phyloP scores from a whole-genome alignment of 35 echinoderm and acorn worm species.

The Nesometra sesokonis region DNA sequence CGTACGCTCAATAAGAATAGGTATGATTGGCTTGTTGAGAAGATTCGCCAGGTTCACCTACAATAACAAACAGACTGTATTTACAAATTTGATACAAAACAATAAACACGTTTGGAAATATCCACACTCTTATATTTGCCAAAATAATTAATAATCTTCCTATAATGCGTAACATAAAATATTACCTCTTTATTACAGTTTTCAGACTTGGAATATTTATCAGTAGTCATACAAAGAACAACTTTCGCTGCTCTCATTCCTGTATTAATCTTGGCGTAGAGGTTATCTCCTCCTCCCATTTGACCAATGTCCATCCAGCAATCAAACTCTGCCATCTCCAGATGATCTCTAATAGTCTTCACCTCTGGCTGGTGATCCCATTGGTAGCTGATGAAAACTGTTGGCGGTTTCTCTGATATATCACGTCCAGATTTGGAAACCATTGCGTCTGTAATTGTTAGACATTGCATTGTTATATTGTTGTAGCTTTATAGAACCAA shows the following conservation, averaged over 20 bases:
- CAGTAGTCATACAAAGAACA: conserved; percentile 84
- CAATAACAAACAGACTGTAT: neutral
- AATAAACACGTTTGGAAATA: neutral
- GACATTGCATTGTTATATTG: too few species aligned
- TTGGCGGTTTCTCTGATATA: conserved; percentile 43
- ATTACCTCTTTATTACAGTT: conserved; percentile 95
- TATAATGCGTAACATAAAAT: too few species aligned
- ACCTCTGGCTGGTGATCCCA: conserved; percentile 75
- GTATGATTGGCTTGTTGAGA: conserved; percentile 97
- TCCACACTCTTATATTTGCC: neutral
- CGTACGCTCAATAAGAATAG: conserved; percentile 72
- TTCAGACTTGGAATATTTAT: conserved; percentile 84
- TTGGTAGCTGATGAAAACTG: conserved; percentile 88
- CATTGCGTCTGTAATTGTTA: conserved; percentile 54
- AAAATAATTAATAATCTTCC: too few species aligned
- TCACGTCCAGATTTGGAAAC: conserved; percentile 41
- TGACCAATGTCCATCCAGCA: conserved; percentile 99
- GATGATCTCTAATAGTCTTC: conserved; percentile 60
- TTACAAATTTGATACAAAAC: neutral
- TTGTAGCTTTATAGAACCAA: too few species aligned
- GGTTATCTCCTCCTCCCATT: conserved; percentile 93
- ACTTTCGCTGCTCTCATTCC: conserved; percentile 89
- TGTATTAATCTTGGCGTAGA: conserved; percentile 76
- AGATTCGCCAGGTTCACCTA: conserved; percentile 95
- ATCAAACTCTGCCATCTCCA: conserved; percentile 77